Evolutionary conservation across 2,888 invertebrate species (phyloP).

Genomic region (Caenorhabditis wallacei): DNA sequence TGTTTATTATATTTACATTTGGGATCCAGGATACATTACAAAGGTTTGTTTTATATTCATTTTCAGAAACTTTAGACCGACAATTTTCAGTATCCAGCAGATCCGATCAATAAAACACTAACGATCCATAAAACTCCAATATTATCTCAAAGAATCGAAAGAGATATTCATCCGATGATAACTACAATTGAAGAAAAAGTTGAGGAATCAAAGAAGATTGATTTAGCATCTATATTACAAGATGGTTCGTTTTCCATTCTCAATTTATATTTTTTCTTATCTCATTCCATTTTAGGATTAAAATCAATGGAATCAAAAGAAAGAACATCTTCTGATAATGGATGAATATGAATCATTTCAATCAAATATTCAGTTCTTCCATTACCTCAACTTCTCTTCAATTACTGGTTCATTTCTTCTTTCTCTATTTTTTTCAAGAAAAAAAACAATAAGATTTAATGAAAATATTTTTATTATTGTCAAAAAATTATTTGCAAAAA

Average conservation of each 20-base stretch:
- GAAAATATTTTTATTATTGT: slow-evolving; percentile 17
- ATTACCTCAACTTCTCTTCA: slow-evolving; percentile 23
- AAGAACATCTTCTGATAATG: slow-evolving; percentile 30
- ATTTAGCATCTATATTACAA: slow-evolving; percentile 45
- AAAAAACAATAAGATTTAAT: slow-evolving; percentile 1
- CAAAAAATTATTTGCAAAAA: slow-evolving; percentile 8
- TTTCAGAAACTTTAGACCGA: too few species aligned
- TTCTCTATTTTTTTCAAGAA: slow-evolving; percentile 1
- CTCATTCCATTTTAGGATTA: slow-evolving; percentile 26
- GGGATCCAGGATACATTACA: slow-evolving; percentile 75
- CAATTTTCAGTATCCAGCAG: slow-evolving; percentile 62
- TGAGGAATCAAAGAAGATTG: slow-evolving; percentile 34
- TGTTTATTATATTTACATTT: slow-evolving; percentile 79
- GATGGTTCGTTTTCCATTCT: slow-evolving; percentile 33
- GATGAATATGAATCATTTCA: slow-evolving; percentile 5
- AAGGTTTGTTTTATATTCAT: too few species aligned
- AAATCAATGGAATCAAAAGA: slow-evolving; percentile 58
- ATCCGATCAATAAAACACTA: slow-evolving; percentile 41
- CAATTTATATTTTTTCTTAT: neutral
- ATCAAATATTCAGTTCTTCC: neutral
- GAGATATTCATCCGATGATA: neutral
- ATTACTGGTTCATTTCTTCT: slow-evolving; percentile 33
- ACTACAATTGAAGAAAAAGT: slow-evolving; percentile 45
- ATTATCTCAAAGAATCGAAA: slow-evolving; percentile 35
- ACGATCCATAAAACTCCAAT: slow-evolving; percentile 61